Evolutionary conservation across 1,140 invertebrate species (phyloP), one percentile per base, ranked within the genome.

Genomic region (Trigoniulus corallinus): DNA sequence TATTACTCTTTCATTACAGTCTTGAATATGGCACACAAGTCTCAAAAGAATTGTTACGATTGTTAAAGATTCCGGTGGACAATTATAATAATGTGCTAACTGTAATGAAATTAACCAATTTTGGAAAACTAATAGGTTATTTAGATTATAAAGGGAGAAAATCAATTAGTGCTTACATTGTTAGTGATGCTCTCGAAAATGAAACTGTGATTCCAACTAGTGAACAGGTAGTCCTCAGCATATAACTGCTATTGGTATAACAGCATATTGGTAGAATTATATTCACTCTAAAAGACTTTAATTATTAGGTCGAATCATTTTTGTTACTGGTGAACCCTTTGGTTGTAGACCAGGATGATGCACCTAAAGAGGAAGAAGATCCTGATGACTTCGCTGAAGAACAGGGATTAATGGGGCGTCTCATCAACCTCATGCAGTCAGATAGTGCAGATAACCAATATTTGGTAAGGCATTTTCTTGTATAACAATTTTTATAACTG

Each of bases 331-430:
- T 95, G 12, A 76, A 80, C n/a, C 80, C 88, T 1, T 63, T 97
- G 25, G 79, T 95, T 4, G 78, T 80, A 58, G 92, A 96, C 64
- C 88, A 95, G 62, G 71, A 74, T 0, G 81, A 86, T 61, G 74
- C 75, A 3, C 66, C 71, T 34, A 61, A 64, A 34, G 78, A 76
- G 23, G 74, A 81, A 41, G 70, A 73, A 50, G 89, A 95, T 68
- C 75, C 82, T 1, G 94, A 98, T 68, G 94, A 98, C 66, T 94
- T 98, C 69, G 82, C 84, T 26, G 95, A 98, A 65, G 94, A 98
- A 61, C 95, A 98, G 64, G 82, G 84, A 23, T 69, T 96, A 2
- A 74, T 98, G 50, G 92, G 82, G 53, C 75, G 80, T 61, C 77
- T 98, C 49, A 83, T 98, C 55, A 88, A 97, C 69, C 79, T 94